These are phyloP conservation scores for Netelia inedita DNA, from an alignment of 2,888 invertebrate genomes.

Conservation along the genomic window DNA sequence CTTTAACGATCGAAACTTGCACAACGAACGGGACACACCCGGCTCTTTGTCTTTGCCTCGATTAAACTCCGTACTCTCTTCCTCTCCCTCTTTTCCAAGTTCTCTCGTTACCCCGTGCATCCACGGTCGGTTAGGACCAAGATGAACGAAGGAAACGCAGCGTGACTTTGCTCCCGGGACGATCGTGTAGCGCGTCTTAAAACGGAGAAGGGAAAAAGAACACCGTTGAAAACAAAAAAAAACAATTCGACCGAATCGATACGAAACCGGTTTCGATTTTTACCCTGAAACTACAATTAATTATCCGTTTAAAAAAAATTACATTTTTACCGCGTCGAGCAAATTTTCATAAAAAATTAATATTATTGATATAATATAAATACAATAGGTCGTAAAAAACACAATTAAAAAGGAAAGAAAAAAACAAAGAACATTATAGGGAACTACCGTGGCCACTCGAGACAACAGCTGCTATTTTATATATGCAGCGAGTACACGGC, in stretches of 20 bases:
- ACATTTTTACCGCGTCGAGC: no score
- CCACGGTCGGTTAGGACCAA: neutral
- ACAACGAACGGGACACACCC: conserved; percentile 7
- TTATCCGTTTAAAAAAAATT: no score
- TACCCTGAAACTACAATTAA: no score
- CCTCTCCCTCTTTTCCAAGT: neutral
- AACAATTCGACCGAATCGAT: neutral
- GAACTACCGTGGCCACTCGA: neutral
- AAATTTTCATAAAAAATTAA: no score
- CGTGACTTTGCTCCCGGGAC: conserved; percentile 17
- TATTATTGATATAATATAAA: no score
- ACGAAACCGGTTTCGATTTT: no score
- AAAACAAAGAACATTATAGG: neutral
- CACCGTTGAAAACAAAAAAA: neutral
- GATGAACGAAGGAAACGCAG: neutral
- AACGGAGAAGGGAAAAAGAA: neutral
- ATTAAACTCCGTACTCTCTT: neutral
- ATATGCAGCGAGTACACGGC: neutral
- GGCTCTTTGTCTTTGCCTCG: conserved; percentile 21
- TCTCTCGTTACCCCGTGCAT: neutral
- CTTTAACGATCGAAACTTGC: conserved; percentile 48
- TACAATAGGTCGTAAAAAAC: no score
- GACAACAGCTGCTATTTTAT: neutral
- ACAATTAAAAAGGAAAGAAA: no score
- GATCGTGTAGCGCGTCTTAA: no score